A percentile compares a stretch with the other conserved stretches of the same genome.
Evolutionary conservation across 2,113 vertebrate species (phyloP).

Genomic region (Eonycteris spelaea): DNA sequence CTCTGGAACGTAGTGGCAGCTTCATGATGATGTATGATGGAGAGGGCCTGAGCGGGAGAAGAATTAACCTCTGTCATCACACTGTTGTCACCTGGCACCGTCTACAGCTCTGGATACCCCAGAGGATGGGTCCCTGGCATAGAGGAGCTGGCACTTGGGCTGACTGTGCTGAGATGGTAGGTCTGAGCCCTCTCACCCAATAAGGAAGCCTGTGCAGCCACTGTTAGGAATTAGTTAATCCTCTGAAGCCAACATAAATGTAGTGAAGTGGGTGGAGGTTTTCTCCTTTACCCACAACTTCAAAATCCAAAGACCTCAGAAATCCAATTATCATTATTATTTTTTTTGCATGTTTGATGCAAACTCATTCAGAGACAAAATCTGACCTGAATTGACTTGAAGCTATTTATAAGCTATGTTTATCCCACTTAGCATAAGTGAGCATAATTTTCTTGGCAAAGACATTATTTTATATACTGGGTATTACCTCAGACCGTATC

Average conservation of each 20-base stretch:
- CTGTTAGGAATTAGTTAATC: not conserved
- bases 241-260: not conserved
- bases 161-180: not conserved
- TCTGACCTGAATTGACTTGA: not conserved
- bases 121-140: not conserved
- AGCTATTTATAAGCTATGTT: not conserved
- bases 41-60: not conserved
- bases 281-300: not conserved
- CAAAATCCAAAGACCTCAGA: not conserved
- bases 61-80: not conserved
- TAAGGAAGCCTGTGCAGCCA: not conserved
- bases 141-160: fast-evolving
- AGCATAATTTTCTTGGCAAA: conserved; percentile 14
- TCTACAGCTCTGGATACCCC: not conserved
- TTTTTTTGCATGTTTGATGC: not conserved
- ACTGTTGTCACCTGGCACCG: not conserved
- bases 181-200: not conserved
- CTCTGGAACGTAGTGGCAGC: not conserved
- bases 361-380: not conserved
- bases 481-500: not conserved
- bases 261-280: not conserved
- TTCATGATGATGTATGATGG: not conserved
- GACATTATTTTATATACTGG: not conserved
- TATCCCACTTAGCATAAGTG: not conserved
- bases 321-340: not conserved